These are phyloP conservation scores for Poecile montanus DNA, from an alignment of 2,797 vertebrate genomes.

Conservation along the genomic window DNA sequence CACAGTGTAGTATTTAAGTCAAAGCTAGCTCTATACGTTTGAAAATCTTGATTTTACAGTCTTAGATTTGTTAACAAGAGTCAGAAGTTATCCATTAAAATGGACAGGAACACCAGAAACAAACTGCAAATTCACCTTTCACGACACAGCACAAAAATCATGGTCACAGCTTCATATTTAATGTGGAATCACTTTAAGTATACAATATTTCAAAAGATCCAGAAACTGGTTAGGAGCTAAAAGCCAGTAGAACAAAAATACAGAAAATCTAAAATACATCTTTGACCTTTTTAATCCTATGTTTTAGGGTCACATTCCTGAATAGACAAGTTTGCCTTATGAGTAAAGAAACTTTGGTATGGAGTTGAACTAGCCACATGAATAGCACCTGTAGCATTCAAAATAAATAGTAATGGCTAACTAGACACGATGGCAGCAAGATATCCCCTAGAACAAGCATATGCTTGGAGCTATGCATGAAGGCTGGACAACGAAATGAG, in stretches of 20 bases:
- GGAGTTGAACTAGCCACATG: constrained; percentile 40
- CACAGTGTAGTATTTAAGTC: not conserved
- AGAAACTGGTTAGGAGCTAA: constrained; percentile 45
- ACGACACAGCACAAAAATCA: constrained; percentile 36
- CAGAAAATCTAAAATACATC: constrained; percentile 38
- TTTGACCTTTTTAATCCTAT: constrained; percentile 49
- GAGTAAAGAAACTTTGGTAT: constrained; percentile 55
- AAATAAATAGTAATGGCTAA: constrained; percentile 54
- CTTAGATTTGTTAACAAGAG: not conserved
- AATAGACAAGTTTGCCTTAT: not conserved
- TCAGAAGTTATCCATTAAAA: not conserved
- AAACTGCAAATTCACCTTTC: constrained; percentile 1
- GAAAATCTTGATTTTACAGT: not conserved
- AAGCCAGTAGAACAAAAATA: constrained; percentile 51
- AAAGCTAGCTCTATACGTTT: not conserved
- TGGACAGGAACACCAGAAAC: not conserved
- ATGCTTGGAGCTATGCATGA: not conserved
- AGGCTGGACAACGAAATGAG: not conserved
- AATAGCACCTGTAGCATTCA: constrained; percentile 54
- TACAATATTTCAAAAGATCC: constrained; percentile 59
- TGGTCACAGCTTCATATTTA: constrained; percentile 66
- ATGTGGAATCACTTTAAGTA: constrained; percentile 64
- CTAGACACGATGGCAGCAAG: not conserved
- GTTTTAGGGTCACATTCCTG: constrained; percentile 4
- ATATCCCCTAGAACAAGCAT: not conserved